Evolutionary conservation across 2,888 invertebrate species (phyloP), one percentile per base, ranked within the genome.

Genomic region (Tetragonisca angustula): DNA sequence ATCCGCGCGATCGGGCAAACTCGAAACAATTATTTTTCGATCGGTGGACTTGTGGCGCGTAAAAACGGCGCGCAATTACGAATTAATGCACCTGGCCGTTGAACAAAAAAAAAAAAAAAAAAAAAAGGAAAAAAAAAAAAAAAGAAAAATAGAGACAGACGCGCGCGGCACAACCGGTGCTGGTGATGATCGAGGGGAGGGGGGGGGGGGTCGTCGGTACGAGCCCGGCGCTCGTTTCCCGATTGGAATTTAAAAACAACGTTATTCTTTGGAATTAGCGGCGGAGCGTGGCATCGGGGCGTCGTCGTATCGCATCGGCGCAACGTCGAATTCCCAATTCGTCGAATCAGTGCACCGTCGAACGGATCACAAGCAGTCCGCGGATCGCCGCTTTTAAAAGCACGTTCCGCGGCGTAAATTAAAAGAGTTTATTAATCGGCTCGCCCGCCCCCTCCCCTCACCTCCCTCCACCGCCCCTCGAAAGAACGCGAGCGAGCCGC

Each of bases 1-100:
- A 84, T 85, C 79, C 87, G 81, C 81, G 73, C 89, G 86, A 88
- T 84, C 87, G 87, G 36, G 85, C 87, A 85, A 86, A 84, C 90
- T 84, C 88, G 86, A 81, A 89, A 91, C 93, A 91, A 94, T 94
- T 93, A 94, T 94, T 94, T 94, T 93, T 92, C 94, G 92, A 93
- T 94, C 93, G 91, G 88, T 86, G 90, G 87, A 90, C 83, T 90
- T 92, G 36, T 9, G 81, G 81, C 84, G 88, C 89, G 89, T 93
- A 94, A 94, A 94, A 94, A 94, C 93, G 87, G 56, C 79, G 86
- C 88, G 88, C 92, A 91, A 93, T 92, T 93, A 92, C 92, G 89
- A 92, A 92, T 92, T 92, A 92, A 92, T 93, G 89, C 91, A 90
- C 87, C 86, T 79, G 84, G 69, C 56, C 75, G 84, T 79, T 54